Percentiles rank a stretch among this genome's conserved stretches.
Evolutionary conservation across 2,888 invertebrate species (phyloP).

Genomic region (Pachycephus smyrnensis): DNA sequence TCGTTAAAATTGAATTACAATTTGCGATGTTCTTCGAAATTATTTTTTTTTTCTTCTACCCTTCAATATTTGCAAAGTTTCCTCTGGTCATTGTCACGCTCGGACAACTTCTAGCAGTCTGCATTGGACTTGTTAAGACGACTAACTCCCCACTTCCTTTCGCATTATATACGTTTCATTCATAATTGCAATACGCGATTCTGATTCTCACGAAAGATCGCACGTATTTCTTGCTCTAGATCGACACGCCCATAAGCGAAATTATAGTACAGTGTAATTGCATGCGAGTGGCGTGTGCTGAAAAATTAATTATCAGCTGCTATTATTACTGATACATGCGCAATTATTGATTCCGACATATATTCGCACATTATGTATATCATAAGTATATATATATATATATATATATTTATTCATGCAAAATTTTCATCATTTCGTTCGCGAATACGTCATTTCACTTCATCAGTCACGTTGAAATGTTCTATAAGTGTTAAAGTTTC

Average conservation of each 20-base stretch:
- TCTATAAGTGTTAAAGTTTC: neutral
- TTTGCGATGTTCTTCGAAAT: neutral
- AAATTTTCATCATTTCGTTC: neutral
- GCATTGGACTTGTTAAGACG: neutral
- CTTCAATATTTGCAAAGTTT: neutral
- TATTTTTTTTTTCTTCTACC: neutral
- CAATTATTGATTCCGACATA: neutral
- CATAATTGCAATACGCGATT: conserved; percentile 49
- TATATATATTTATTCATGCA: neutral
- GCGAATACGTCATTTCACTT: neutral
- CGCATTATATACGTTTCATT: conserved; percentile 53
- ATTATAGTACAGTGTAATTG: neutral
- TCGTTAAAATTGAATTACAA: neutral
- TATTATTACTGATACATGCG: neutral
- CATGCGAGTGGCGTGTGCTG: neutral
- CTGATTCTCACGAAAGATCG: neutral
- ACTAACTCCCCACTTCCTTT: conserved; percentile 43
- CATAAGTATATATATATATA: neutral
- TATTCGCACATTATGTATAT: neutral
- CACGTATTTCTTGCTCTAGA: neutral
- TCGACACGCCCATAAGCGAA: neutral
- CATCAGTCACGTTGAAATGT: neutral
- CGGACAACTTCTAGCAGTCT: neutral
- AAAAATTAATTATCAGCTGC: neutral
- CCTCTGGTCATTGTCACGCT: neutral